These are phyloP conservation scores for Argentina silus DNA, from an alignment of 2,797 vertebrate species.

Conservation along the genomic window DNA sequence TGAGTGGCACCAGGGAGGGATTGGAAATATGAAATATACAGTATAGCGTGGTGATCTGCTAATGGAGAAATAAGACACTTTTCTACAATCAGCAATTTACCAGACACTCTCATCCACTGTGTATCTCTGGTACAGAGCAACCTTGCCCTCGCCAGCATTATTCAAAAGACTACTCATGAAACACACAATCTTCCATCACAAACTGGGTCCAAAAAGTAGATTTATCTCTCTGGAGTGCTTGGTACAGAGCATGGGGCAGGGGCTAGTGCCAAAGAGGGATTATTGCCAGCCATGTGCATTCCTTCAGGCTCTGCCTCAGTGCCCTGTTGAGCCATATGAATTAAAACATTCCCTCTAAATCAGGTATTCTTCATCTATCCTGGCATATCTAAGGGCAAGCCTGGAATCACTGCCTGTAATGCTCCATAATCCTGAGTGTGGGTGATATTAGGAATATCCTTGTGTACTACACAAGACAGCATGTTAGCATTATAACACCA, in stretches of 20 bases:
- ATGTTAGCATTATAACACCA: no score
- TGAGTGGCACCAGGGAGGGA: background rate
- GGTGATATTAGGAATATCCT: no score
- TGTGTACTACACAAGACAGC: no score
- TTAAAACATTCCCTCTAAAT: slow-evolving; percentile 52
- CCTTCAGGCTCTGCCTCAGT: slow-evolving; percentile 15
- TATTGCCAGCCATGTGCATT: slow-evolving; percentile 17
- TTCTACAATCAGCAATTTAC: background rate
- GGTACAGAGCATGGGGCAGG: background rate
- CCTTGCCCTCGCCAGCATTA: background rate
- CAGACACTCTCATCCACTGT: background rate
- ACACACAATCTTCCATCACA: background rate
- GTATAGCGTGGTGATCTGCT: no score
- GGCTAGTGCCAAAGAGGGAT: slow-evolving; percentile 20
- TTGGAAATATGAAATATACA: no score
- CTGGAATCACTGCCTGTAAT: slow-evolving; percentile 26
- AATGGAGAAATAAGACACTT: no score
- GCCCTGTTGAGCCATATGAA: slow-evolving; percentile 2
- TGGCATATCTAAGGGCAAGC: background rate
- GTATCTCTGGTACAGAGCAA: background rate
- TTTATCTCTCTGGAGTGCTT: background rate
- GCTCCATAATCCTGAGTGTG: slow-evolving; percentile 26
- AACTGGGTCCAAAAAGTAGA: no score
- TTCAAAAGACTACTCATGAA: background rate
- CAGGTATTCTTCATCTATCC: background rate